Base-by-base conservation (phyloP, 2,888 invertebrate species). In the Leptinotarsa tumamoca region DNA sequence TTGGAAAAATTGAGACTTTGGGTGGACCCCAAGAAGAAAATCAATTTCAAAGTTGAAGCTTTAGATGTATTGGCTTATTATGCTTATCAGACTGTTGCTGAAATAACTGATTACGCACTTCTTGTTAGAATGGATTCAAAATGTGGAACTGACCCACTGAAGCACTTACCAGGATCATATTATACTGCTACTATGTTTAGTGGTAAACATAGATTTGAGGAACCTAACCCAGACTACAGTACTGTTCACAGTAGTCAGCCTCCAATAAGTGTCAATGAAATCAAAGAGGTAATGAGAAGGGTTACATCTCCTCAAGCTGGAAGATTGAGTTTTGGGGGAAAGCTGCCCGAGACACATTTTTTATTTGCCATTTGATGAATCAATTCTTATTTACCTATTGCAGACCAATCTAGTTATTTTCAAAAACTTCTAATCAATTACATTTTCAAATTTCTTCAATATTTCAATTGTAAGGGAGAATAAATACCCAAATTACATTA, bases 31-130 rank as follows among this genome's bases (percentile, higher is more conserved):
- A 91, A 90, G 4, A 90, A 91, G 54, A 93, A 94, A 79, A 86
- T 93, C 23, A 91, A 90, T 63, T 90, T 95, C 68, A 89, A 91
- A 0, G 88, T 89, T 21, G 89, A 92, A 68, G 95, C 95, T 0
- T 89, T 95, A 82, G 95, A 95, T 85, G 93, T 97, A 4, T 87
- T 98, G 78, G 92, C 94, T 67, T 97, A 96, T 86, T 90, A 97
- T 80, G 96, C 96, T 0, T 96, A 96, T 86, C 97, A 98, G 89
- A 96, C 96, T 0, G 94, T 98, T 10, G 97, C 97, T 0, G 95
- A 96, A 86, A 92, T 97, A 74, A 93, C 96, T 2, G 97, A 97
- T 88, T 92, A 94, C 82, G 94, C 95, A 0, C 92, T 97, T 78
- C 86, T 97, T 68, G 93, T 96, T 2, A 90, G 96, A 66, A 92